Evolutionary conservation across 2,797 vertebrate species (phyloP).

Genomic region (Hipposideros larvatus): DNA sequence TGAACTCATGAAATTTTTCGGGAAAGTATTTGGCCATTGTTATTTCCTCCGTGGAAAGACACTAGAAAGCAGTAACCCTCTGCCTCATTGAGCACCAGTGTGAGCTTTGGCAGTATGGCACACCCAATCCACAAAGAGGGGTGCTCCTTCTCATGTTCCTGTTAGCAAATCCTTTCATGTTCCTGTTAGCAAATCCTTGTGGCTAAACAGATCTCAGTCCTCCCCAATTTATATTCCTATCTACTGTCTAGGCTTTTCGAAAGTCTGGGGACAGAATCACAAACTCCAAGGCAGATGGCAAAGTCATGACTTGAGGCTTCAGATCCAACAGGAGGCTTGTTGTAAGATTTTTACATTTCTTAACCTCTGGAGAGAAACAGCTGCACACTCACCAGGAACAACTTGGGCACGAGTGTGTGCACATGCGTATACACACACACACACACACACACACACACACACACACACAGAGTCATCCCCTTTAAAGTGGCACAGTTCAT

Average conservation of each 20-base stretch:
- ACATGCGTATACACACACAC: too few relatives aligned
- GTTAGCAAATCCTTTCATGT: background rate
- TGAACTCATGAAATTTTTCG: slow-evolving; percentile 93
- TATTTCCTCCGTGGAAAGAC: slow-evolving; percentile 91
- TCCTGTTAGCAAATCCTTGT: background rate
- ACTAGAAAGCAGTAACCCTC: slow-evolving; percentile 89
- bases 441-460: rapidly evolving
- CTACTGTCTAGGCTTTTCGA: slow-evolving; percentile 92
- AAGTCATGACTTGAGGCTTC: slow-evolving; percentile 89
- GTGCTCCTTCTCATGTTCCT: background rate
- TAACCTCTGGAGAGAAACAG: background rate
- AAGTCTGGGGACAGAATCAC: slow-evolving; percentile 90
- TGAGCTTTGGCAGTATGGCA: background rate
- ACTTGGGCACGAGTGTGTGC: background rate
- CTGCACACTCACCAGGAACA: background rate
- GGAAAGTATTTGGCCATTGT: slow-evolving; percentile 94
- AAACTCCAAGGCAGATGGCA: slow-evolving; percentile 88
- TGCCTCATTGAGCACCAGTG: background rate
- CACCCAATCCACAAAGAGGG: background rate
- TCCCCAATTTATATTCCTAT: slow-evolving; percentile 91
- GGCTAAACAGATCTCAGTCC: slow-evolving; percentile 89
- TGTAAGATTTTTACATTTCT: background rate
- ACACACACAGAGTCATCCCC: background rate
- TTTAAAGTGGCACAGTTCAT: slow-evolving; percentile 81
- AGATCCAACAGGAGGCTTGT: background rate